Conservation (phyloP, 2,888 invertebrate species). For the Mylabris sibirica region DNA sequence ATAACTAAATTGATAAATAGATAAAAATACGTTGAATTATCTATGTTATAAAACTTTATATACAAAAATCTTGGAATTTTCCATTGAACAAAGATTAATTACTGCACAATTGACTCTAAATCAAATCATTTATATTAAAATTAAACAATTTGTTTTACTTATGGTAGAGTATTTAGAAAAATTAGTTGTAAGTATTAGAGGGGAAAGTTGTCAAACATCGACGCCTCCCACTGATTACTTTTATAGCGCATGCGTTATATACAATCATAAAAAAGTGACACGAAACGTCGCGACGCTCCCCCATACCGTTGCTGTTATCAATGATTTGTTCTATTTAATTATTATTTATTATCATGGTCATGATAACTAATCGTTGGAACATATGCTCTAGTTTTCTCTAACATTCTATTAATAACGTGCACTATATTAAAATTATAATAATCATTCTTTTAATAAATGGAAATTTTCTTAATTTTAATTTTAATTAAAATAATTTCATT, state of each 20-base stretch:
- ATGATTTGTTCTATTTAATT: constrained; percentile 1
- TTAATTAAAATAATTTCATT: not conserved
- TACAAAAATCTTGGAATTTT: not conserved
- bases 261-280: not conserved
- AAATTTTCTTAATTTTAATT: not conserved
- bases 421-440: not conserved
- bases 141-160: not conserved
- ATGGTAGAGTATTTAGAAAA: not conserved
- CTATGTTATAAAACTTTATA: not conserved
- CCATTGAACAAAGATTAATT: not conserved
- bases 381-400: not conserved
- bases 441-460: not conserved
- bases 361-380: constrained; percentile 1
- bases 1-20: not conserved
- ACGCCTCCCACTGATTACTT: constrained; percentile 34
- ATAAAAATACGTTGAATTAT: not conserved
- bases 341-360: constrained; percentile 18
- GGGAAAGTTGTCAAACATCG: constrained; percentile 27
- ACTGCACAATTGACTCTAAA: not conserved
- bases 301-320: not conserved
- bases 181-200: not conserved
- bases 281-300: constrained; percentile 28
- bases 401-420: not conserved
- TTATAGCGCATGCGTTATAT: constrained; percentile 22
- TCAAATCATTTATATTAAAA: not conserved